A percentile compares a stretch with the other conserved stretches of the same genome.
Evolutionary conservation across 2,888 invertebrate genomes (phyloP).

Genomic region (Plebejus argus): DNA sequence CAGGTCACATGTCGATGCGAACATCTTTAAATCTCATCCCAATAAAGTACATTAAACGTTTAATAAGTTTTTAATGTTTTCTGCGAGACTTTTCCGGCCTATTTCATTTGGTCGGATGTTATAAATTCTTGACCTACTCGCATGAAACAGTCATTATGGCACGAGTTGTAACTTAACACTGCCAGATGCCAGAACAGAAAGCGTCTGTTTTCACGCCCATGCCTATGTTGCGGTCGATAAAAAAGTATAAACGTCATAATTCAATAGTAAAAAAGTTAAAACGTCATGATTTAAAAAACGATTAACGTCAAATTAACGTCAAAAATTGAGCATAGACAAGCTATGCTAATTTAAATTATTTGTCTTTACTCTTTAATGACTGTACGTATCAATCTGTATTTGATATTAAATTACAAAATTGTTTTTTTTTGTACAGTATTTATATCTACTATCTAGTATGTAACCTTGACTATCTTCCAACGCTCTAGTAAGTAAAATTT

Average conservation of each 20-base stretch:
- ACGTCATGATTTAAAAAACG: background rate
- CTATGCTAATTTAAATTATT: too few species aligned
- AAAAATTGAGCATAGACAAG: too few species aligned
- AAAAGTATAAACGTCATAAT: slow-evolving; percentile 18
- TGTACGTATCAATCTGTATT: too few species aligned
- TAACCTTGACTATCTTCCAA: too few species aligned
- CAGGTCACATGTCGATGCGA: too few species aligned
- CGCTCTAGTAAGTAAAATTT: background rate
- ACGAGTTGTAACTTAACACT: slow-evolving; percentile 25
- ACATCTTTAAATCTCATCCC: too few species aligned
- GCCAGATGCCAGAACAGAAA: slow-evolving; percentile 16
- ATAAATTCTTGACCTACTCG: slow-evolving; percentile 14
- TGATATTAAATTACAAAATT: too few species aligned
- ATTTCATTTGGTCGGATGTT: background rate
- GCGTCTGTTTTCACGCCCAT: slow-evolving; percentile 9
- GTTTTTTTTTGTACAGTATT: too few species aligned
- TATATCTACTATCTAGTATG: too few species aligned
- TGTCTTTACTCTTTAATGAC: too few species aligned
- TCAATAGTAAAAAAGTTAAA: background rate
- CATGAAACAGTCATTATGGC: slow-evolving; percentile 16
- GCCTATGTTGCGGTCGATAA: background rate
- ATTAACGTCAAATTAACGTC: too few species aligned
- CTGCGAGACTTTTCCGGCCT: background rate
- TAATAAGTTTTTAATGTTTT: background rate
- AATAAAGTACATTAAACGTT: too few species aligned